Conservation (phyloP, 37 sponge, comb jelly and placozoan species). For the Mnemiopsis leidyi region DNA sequence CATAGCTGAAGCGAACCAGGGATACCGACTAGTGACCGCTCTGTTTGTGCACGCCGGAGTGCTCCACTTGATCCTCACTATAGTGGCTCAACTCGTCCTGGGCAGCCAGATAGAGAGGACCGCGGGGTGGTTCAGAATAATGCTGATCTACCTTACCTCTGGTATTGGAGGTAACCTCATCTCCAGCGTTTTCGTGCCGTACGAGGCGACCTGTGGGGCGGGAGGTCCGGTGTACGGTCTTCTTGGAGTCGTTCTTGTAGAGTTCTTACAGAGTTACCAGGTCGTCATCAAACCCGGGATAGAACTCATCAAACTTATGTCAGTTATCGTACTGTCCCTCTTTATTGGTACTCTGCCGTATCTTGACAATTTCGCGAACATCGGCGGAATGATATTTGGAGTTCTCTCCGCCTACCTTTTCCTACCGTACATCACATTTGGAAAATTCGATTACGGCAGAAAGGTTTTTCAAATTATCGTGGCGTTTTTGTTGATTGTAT, state of each 20-base stretch:
- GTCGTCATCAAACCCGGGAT: conserved; percentile 75
- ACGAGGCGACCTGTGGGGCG: conserved; percentile 80
- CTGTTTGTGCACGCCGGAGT: conserved; percentile 85
- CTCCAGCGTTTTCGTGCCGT: conserved; percentile 85
- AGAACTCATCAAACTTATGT: conserved; percentile 78
- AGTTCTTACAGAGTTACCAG: conserved; percentile 90
- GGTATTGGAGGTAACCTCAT: conserved; percentile 93
- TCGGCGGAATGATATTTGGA: conserved; percentile 91
- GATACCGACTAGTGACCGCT: conserved; percentile 81
- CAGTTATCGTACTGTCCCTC: conserved; percentile 71
- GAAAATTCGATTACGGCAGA: conserved; percentile 75
- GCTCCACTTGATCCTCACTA: conserved; percentile 74
- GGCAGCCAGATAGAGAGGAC: conserved; percentile 91
- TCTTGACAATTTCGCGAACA: conserved; percentile 83
- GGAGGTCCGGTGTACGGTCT: conserved; percentile 87
- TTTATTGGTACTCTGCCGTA: conserved; percentile 85
- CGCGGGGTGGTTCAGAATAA: conserved; percentile 87
- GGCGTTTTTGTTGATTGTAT: conserved; percentile 73
- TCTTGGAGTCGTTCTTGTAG: conserved; percentile 84
- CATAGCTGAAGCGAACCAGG: conserved; percentile 76
- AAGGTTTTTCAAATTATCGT: conserved; percentile 80
- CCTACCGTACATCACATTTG: conserved; percentile 96
- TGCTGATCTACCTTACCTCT: conserved; percentile 84
- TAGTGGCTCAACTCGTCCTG: conserved; percentile 79
- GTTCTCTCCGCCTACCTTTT: conserved; percentile 84